Evolutionary conservation across 2,797 vertebrate species (phyloP).

Genomic region (Arvicola amphibius): DNA sequence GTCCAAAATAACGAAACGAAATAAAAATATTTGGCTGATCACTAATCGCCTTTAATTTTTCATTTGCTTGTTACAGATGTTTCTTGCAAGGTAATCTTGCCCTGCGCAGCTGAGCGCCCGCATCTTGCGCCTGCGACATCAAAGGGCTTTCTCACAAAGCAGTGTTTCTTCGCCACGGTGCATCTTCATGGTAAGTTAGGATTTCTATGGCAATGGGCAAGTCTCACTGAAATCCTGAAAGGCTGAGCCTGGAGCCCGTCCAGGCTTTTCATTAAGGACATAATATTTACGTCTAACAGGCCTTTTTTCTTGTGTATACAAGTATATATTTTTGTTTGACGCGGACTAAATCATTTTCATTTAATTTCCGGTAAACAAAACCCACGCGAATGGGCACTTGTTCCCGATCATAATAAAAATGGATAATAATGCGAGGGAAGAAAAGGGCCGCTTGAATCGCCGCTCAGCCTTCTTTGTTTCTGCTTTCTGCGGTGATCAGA

Average conservation of each 20-base stretch:
- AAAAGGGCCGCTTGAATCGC: conserved; percentile 89
- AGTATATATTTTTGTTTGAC: conserved; percentile 92
- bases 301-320: conserved; percentile 92
- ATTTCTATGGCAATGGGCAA: conserved; percentile 99
- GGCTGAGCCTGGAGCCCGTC: conserved; percentile 93
- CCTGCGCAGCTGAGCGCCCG: conserved; percentile 94
- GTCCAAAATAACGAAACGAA: conserved; percentile 71
- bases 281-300: conserved; percentile 97
- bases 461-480: conserved; percentile 90
- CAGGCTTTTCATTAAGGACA: conserved; percentile 95
- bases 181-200: conserved; percentile 99
- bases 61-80: conserved; percentile 93
- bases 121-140: conserved; percentile 97
- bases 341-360: conserved; percentile 90
- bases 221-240: conserved; percentile 99
- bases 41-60: conserved; percentile 92
- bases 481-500: conserved; percentile 91
- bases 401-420: conserved; percentile 91
- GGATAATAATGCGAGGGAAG: conserved; percentile 89
- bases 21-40: conserved; percentile 84
- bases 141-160: conserved; percentile 97
- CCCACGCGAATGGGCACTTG: conserved; percentile 91
- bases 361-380: conserved; percentile 91
- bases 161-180: conserved; percentile 98
- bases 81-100: conserved; percentile 94